phyloP scores from a whole-genome alignment of 2,888 invertebrate genomes.

The Lepidochitona cinerea region DNA sequence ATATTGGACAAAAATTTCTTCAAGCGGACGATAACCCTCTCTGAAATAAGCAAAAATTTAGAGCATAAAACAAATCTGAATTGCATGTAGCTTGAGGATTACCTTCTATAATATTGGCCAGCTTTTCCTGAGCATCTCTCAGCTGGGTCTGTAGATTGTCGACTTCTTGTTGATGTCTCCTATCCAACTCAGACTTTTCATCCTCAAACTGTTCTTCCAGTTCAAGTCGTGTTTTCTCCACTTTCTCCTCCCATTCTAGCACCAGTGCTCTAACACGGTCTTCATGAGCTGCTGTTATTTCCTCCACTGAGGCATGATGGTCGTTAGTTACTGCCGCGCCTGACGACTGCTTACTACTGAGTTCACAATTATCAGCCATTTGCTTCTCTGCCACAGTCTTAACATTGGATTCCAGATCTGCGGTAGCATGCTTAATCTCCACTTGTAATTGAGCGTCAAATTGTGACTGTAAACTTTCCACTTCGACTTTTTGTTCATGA shows the following conservation, averaged over 20 bases:
- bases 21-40: no score
- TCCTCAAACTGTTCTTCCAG: conserved; percentile 40
- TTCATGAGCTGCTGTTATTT: conserved; percentile 3
- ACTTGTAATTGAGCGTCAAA: conserved; percentile 53
- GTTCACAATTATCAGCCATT: background rate
- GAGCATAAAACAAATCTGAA: no score
- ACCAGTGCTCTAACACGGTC: conserved; percentile 14
- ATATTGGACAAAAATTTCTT: no score
- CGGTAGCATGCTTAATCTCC: conserved; percentile 52
- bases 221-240: conserved; percentile 9
- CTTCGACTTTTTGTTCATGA: conserved; percentile 46
- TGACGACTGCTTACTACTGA: background rate
- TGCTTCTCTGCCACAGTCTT: conserved; percentile 5
- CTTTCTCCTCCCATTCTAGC: conserved; percentile 13
- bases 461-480: conserved; percentile 51
- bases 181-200: conserved; percentile 42
- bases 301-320: background rate
- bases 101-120: conserved; percentile 56
- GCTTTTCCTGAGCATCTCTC: conserved; percentile 49
- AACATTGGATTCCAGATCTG: conserved; percentile 38
- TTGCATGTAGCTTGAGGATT: no score
- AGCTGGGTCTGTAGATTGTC: conserved; percentile 42
- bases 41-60: no score
- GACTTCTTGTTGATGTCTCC: conserved; percentile 35
- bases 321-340: conserved; percentile 29